Evolutionary conservation across 1,140 invertebrate species (phyloP).

Genomic region (Stenopsyche tienmushanensis): DNA sequence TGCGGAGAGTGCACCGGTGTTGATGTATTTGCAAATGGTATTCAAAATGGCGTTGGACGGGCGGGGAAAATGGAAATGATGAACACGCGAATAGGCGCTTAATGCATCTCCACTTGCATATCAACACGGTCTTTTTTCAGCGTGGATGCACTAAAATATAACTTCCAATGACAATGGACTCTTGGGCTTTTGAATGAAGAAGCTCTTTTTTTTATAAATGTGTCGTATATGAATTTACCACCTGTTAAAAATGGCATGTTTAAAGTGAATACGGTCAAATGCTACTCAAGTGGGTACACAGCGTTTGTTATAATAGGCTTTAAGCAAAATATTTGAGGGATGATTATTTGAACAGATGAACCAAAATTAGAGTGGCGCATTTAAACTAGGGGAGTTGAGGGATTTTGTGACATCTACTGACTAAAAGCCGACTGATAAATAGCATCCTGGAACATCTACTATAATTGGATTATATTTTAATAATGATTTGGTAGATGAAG

Average conservation of each 20-base stretch:
- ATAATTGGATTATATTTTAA: no score
- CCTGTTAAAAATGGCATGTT: constrained; percentile 3
- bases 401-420: background rate
- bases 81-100: background rate
- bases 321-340: constrained; percentile 16
- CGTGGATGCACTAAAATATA: no score
- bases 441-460: no score
- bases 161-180: no score
- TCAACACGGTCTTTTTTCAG: no score
- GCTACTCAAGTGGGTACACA: background rate
- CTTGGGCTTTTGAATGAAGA: no score
- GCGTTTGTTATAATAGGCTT: constrained; percentile 17
- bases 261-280: background rate
- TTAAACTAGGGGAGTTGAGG: background rate
- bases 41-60: constrained; percentile 28
- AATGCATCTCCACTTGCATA: background rate
- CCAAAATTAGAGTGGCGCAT: background rate
- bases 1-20: constrained; percentile 2
- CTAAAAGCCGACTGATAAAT: no score
- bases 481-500: no score
- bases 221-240: background rate
- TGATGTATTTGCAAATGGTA: constrained; percentile 22
- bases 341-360: constrained; percentile 29
- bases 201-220: no score
- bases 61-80: constrained; percentile 20